Conservation (phyloP, 1,140 invertebrate species). For the Drosophila ogumai region DNA sequence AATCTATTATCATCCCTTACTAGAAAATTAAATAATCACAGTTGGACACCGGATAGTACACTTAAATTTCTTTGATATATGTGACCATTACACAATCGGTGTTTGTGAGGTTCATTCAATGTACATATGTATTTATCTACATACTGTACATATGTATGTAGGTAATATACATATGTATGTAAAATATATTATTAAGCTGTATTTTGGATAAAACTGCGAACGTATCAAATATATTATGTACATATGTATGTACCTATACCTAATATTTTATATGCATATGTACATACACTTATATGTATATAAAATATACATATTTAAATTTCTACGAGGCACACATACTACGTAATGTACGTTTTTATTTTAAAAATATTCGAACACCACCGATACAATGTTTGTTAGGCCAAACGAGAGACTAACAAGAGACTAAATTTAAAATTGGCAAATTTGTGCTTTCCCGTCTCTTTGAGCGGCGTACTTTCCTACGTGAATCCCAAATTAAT, state of each 20-base stretch:
- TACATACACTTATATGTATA: neutral
- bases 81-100: slow-evolving; percentile 1
- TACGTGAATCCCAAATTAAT: slow-evolving; percentile 18
- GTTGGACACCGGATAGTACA: neutral
- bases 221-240: neutral
- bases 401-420: slow-evolving; percentile 52
- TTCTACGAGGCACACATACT: slow-evolving; percentile 4
- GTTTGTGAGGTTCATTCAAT: neutral
- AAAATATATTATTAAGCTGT: no score
- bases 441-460: slow-evolving; percentile 24
- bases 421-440: slow-evolving; percentile 65
- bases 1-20: neutral
- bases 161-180: no score
- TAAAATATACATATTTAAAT: neutral
- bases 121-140: no score
- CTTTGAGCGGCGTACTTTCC: slow-evolving; percentile 20
- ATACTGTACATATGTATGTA: no score
- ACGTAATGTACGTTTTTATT: slow-evolving; percentile 9
- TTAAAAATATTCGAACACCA: neutral
- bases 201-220: neutral
- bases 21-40: neutral
- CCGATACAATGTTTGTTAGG: slow-evolving; percentile 38
- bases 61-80: neutral
- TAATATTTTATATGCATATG: neutral
- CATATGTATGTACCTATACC: neutral